Percentiles rank a stretch among this genome's conserved stretches.
These are phyloP conservation scores for Iphiclides podalirius DNA, from an alignment of 2,888 invertebrate species.

Conservation along the genomic window DNA sequence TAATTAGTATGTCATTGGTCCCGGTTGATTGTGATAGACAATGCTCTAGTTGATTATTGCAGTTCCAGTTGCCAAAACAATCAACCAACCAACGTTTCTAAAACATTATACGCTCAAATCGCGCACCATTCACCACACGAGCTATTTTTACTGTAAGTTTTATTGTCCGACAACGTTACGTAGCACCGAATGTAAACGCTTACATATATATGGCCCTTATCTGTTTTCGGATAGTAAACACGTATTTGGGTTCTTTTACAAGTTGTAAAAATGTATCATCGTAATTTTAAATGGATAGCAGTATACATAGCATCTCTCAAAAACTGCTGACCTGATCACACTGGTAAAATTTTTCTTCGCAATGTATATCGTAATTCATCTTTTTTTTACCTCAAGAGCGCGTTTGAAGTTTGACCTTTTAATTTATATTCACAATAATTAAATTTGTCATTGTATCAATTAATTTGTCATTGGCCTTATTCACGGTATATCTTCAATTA, in stretches of 20 bases:
- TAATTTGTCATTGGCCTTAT: no score
- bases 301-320: background rate
- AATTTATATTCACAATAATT: no score
- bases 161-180: background rate
- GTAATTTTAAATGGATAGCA: background rate
- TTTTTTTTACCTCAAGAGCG: no score
- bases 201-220: background rate
- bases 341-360: background rate
- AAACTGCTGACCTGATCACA: background rate
- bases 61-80: constrained; percentile 8
- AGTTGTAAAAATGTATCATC: background rate
- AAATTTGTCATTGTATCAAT: no score
- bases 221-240: background rate
- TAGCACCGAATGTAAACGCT: background rate
- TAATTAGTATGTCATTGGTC: constrained; percentile 8
- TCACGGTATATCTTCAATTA: no score
- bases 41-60: constrained; percentile 6
- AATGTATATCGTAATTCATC: background rate
- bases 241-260: no score
- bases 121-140: background rate
- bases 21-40: background rate
- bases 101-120: background rate
- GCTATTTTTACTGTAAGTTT: background rate
- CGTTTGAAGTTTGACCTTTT: no score
- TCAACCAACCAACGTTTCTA: background rate